Evolutionary conservation across 2,113 vertebrate genomes (phyloP).

Genomic region (Myotis yumanensis): DNA sequence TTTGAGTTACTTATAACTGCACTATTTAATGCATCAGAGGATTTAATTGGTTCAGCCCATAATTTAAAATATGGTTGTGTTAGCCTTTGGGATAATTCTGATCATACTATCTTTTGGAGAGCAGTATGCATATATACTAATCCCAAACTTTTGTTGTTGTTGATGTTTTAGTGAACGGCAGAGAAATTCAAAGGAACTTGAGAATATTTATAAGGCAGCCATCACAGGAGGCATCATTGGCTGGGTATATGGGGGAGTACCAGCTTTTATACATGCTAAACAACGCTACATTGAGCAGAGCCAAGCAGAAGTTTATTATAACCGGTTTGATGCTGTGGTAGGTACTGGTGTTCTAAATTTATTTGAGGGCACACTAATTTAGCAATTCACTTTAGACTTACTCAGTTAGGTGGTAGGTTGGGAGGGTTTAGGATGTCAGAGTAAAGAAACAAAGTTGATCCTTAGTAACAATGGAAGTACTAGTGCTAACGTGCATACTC

Average conservation of each 20-base stretch:
- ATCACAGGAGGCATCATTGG: conserved; percentile 84
- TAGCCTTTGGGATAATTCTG: conserved; percentile 26
- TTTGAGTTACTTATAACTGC: neutral
- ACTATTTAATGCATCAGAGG: neutral
- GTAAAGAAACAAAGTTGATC: neutral
- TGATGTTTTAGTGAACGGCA: conserved; percentile 82
- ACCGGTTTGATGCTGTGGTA: conserved; percentile 92
- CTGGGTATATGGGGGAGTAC: conserved; percentile 92
- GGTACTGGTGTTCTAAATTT: conserved; percentile 56
- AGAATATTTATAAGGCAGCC: conserved; percentile 83
- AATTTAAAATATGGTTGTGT: neutral
- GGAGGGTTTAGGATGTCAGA: neutral
- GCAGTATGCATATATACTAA: neutral
- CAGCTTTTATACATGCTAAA: conserved; percentile 88
- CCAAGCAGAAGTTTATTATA: conserved; percentile 90
- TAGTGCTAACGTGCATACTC: neutral
- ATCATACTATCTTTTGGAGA: conserved; percentile 12
- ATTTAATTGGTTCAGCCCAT: neutral
- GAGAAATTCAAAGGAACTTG: conserved; percentile 86
- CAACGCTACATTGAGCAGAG: conserved; percentile 88
- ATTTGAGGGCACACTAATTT: neutral
- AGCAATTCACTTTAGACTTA: neutral
- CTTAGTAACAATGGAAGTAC: neutral
- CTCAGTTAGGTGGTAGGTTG: neutral
- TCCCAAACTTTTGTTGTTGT: neutral